Evolutionary conservation across 2,113 vertebrate species (phyloP), one percentile per base, ranked within the genome.

Genomic region (Myotis lucifugus): DNA sequence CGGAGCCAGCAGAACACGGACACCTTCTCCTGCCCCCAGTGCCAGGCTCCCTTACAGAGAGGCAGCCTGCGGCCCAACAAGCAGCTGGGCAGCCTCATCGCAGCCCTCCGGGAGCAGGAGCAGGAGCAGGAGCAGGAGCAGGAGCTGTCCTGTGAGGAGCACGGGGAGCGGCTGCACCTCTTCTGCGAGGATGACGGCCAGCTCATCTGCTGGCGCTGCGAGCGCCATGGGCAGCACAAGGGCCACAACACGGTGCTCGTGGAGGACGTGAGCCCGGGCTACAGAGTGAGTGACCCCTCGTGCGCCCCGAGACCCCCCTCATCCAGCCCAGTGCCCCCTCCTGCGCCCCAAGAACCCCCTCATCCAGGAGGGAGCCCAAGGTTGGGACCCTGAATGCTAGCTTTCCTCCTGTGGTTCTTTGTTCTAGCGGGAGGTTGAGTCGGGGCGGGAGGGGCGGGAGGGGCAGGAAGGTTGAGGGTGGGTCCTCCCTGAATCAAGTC

Each of bases 41-140:
- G 98, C 88, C 84, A 90, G 5, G 97, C 97, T 56, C 95, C 97
- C 0, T 99, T 99, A 46, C 42, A 25, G 0, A 19, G 72, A 1
- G 2, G 42, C 0, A 96, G 94, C 2, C 42, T 97, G 23, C 37
- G 96, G 7, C 93, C 96, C 25, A 98, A 97, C 64, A 95, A 76
- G 1, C 96, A 96, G 5, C 85, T 98, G 4, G 96, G 92, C 0
- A 96, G 74, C 85, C 95, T 98, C 46, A 97, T 98, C 3, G 96
- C 97, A 2, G 86, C 95, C 86, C 88, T 98, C 5, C 91, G 84
- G 0, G 94, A 95, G 50, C 52, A 17, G 50, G 50, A 52, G 50
- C 14, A 52, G 50, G 14, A 52, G 50, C 14, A 52, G 50, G 15
- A 52, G 50, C 14, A 52, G 52, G 52, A 56, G 54, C 2, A 69